Percentiles rank a stretch among this genome's conserved stretches.
Evolutionary conservation across 2,113 vertebrate genomes (phyloP).

Genomic region (Coptodon rendalli): DNA sequence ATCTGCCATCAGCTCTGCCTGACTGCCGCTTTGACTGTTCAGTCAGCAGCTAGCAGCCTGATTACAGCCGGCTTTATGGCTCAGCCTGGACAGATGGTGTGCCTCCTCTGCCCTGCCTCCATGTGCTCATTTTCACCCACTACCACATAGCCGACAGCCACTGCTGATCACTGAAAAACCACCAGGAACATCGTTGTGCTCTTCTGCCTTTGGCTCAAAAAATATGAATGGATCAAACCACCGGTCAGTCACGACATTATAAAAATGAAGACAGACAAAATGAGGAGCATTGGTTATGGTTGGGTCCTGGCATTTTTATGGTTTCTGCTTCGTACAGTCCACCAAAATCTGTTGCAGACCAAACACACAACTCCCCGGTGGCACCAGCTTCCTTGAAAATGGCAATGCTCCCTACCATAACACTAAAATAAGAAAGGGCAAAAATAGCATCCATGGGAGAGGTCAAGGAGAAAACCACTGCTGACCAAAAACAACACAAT

Average conservation of each 20-base stretch:
- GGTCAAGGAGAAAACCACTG: background rate
- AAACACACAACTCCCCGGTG: background rate
- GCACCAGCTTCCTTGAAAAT: background rate
- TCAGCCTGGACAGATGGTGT: conserved; percentile 52
- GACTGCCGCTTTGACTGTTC: background rate
- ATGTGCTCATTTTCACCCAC: background rate
- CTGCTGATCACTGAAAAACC: background rate
- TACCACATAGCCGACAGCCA: background rate
- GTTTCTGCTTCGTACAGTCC: background rate
- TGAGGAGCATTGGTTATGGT: background rate
- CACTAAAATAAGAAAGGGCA: background rate
- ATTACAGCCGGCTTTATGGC: conserved; percentile 53
- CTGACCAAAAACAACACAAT: background rate
- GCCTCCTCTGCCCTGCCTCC: background rate
- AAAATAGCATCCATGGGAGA: background rate
- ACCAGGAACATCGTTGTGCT: background rate
- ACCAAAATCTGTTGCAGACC: background rate
- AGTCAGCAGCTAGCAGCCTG: conserved; percentile 27
- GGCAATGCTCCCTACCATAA: background rate
- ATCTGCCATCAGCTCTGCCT: conserved; percentile 7
- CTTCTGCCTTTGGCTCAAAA: background rate
- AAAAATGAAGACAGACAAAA: background rate
- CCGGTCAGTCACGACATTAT: background rate
- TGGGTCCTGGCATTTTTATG: background rate
- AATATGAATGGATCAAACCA: background rate